Evolutionary conservation across 92 coral and sea anemone genomes (phyloP), one percentile per base, ranked within the genome.

Genomic region (Zoanthus sociatus): DNA sequence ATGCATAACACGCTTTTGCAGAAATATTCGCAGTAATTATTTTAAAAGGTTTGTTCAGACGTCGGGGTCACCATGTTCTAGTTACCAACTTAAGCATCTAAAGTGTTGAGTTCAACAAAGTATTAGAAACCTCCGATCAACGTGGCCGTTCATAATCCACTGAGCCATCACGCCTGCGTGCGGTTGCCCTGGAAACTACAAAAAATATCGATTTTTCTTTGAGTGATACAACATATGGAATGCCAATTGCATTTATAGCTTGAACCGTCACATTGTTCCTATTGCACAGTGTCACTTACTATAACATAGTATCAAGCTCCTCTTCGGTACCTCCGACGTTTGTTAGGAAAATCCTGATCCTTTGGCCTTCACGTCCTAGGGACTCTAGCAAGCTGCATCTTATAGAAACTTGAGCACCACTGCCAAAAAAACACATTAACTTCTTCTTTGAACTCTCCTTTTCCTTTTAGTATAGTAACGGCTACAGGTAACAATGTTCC

Each of bases 311-410:
- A n/a, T 77, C 82, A 5, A 83, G 66, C 58, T 93, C 94, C 26
- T 90, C 90, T 56, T 91, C 93, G 15, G 87, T 64, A 12, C 87
- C 92, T 37, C 93, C 89, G 5, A 91, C 92, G 63, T 79, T 90
- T 3, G 93, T 73, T 13, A 93, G 76, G 47, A 87, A 13, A 66
- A 88, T 88, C 48, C 60, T 88, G 46, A 86, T 26, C 12, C 82
- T 78, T 76, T 92, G 87, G 50, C 92, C 60, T 67, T 92, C 90
- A 11, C 83, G 78, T 3, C 77, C 86, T 26, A 88, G 45, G 33
- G 53, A 78, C 54, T 93, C 90, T 0, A 92, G 90, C 14, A 56
- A 75, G 6, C 1, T 79, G 64, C 74, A 64, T 42, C 90, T 81
- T 12, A 92, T 76, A 30, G 48, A 21, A 9, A 93, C 68, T 75